These are phyloP conservation scores for Caranx ignobilis DNA, from an alignment of 2,113 vertebrate species.

Conservation along the genomic window DNA sequence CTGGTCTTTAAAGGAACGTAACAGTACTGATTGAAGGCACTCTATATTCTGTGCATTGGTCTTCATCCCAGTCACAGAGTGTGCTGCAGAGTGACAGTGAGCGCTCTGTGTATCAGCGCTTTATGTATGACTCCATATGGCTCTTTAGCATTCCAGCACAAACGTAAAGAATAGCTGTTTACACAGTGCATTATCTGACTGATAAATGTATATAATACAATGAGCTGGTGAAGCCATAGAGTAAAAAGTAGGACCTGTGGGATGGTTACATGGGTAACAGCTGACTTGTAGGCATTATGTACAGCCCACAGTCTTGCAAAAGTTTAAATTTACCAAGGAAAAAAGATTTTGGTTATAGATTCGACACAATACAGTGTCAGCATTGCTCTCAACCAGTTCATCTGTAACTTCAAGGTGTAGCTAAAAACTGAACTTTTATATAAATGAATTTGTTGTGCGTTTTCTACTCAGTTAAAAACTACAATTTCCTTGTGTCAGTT, in stretches of 20 bases:
- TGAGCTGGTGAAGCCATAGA: conserved; percentile 13
- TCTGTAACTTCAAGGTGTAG: neutral
- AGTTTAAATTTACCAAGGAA: neutral
- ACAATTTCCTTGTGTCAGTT: neutral
- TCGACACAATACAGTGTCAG: neutral
- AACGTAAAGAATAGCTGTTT: conserved; percentile 11
- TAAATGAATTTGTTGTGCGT: neutral
- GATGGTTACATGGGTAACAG: neutral
- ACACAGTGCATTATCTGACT: neutral
- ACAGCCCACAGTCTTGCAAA: conserved; percentile 2
- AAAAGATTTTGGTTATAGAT: neutral
- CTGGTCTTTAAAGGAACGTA: conserved; percentile 40
- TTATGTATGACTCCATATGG: neutral
- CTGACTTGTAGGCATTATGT: neutral
- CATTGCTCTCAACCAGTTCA: neutral
- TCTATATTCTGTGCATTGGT: conserved; percentile 11
- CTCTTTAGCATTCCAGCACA: conserved; percentile 21
- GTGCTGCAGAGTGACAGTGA: neutral
- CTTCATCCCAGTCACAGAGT: conserved; percentile 31
- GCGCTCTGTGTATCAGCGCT: neutral
- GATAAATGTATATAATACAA: conserved; percentile 11
- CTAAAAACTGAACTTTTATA: neutral
- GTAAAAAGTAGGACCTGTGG: neutral
- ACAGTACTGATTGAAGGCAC: conserved; percentile 18
- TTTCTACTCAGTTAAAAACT: neutral